These are phyloP conservation scores for Sclerodermus sp. DNA, from an alignment of 2,888 invertebrate species.

Conservation along the genomic window DNA sequence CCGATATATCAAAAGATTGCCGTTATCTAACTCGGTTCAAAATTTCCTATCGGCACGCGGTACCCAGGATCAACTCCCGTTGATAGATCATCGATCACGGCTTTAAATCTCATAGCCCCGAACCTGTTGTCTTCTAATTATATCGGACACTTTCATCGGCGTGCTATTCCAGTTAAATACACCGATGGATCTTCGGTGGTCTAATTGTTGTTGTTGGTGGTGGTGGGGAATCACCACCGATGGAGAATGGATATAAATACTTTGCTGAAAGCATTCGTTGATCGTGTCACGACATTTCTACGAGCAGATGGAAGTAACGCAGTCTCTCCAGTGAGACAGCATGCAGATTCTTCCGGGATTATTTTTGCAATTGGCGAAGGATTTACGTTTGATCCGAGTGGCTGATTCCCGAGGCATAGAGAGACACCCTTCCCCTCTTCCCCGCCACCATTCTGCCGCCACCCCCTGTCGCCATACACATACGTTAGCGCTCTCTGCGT, in stretches of 20 bases:
- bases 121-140: neutral
- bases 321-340: no score
- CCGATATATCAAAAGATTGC: slow-evolving; percentile 45
- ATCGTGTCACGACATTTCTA: no score
- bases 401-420: neutral
- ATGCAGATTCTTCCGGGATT: no score
- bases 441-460: no score
- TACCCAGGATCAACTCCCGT: slow-evolving; percentile 13
- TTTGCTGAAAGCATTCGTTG: no score
- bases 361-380: no score
- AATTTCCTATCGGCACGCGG: slow-evolving; percentile 27
- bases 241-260: no score
- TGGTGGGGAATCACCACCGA: no score
- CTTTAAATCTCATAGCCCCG: slow-evolving; percentile 13
- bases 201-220: no score
- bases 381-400: no score
- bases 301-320: no score
- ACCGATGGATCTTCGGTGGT: no score
- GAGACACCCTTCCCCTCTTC: neutral
- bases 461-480: slow-evolving; percentile 2
- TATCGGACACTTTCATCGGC: neutral
- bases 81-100: slow-evolving; percentile 38
- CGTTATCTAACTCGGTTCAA: slow-evolving; percentile 35
- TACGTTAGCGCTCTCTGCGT: slow-evolving; percentile 4
- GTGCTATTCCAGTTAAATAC: neutral